Evolutionary conservation across 2,888 invertebrate species (phyloP), one percentile per base, ranked within the genome.

Genomic region (Orthosia incerta): DNA sequence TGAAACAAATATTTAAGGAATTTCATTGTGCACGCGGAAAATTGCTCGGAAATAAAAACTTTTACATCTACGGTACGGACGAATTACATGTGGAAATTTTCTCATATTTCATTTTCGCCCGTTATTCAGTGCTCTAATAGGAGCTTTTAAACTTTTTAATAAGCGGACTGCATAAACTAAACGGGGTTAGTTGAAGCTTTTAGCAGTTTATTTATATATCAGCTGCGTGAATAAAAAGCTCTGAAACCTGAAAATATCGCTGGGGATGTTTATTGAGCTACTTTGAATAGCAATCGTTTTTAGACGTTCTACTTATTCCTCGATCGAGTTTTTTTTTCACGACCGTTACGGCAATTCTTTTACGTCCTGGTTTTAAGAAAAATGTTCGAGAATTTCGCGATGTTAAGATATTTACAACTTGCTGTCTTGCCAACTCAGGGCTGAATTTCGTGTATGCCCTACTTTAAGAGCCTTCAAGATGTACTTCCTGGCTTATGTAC

Each of bases 1-100:
- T 68, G 57, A 56, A 80, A 71, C 76, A 75, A 78, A 83, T 74
- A 76, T 81, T 85, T 78, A 75, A 79, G 75, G 70, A 81, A 78
- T 81, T 83, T 81, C 69, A 79, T 81, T 83, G 79, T 76, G 71
- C 73, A 79, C 74, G 56, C 81, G 76, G 71, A 61, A 83, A 79
- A 85, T 83, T 77, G 69, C 74, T 73, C 39, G 64, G 79, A 81
- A 79, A 87, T 83, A 83, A 86, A 86, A 85, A 75, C 66, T 83
- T 77, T 64, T 86, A 76, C 71, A 64, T 82, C 69, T 69, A 65
- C 68, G 45, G 39, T 65, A 61, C 74, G 53, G 67, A 76, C 74
- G 74, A 79, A 79, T 79, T 85, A 79, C 67, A 81, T 75, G 74
- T 74, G 71, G 55, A 71, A 79, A 73, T 77, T 63, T 60, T 68